Evolutionary conservation across 1,140 invertebrate genomes (phyloP).

Genomic region (Drosophila kikkawai): DNA sequence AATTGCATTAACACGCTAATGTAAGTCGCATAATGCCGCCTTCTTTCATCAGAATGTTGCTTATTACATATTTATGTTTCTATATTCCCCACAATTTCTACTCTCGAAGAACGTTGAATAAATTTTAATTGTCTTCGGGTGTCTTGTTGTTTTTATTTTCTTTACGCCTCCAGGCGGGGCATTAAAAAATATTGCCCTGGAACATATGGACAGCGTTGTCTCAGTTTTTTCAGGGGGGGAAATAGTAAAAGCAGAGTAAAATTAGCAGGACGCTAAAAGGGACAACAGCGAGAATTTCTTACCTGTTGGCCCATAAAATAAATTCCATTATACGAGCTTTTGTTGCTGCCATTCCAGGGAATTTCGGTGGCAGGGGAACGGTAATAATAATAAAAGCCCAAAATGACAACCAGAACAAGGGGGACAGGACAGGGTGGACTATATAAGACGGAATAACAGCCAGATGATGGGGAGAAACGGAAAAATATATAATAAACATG

Average conservation of each 20-base stretch:
- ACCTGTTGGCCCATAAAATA: constrained; percentile 83
- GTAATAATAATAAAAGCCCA: constrained; percentile 63
- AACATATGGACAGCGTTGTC: constrained; percentile 67
- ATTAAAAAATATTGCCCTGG: constrained; percentile 71
- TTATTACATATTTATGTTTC: constrained; percentile 80
- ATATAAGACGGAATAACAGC: constrained; percentile 26
- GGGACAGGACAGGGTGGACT: not conserved
- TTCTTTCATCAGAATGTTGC: constrained; percentile 41
- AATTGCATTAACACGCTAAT: constrained; percentile 83
- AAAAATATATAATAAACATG: constrained; percentile 30
- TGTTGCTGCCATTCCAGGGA: constrained; percentile 30
- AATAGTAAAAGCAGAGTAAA: constrained; percentile 77
- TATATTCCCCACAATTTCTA: constrained; percentile 43
- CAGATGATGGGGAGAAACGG: constrained; percentile 26
- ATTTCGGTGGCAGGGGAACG: constrained; percentile 10
- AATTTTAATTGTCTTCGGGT: constrained; percentile 83
- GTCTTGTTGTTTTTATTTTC: constrained; percentile 49
- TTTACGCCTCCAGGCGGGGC: constrained; percentile 64
- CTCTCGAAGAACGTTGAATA: constrained; percentile 68
- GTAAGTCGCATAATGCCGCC: constrained; percentile 72
- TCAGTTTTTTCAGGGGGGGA: constrained; percentile 24
- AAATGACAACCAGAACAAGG: constrained; percentile 39
- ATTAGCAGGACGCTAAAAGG: constrained; percentile 69
- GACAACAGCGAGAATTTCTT: constrained; percentile 77
- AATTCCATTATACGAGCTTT: constrained; percentile 76